Evolutionary conservation across 2,113 vertebrate species (phyloP).

Genomic region (Serinus canaria): DNA sequence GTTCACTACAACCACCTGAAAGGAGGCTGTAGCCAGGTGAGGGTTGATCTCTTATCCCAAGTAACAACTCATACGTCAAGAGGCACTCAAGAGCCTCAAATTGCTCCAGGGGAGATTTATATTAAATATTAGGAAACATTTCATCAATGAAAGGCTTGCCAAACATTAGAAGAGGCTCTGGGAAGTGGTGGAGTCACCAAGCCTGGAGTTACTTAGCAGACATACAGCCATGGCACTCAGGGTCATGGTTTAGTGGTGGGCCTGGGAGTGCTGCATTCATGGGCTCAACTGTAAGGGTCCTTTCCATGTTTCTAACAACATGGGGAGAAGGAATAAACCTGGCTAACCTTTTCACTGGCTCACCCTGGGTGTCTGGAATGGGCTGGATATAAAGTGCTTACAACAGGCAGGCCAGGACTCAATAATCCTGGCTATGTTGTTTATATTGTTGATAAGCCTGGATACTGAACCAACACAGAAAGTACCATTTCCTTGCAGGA

Average conservation of each 20-base stretch:
- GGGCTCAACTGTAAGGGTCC: background rate
- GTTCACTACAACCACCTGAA: background rate
- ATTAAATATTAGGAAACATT: background rate
- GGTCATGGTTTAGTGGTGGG: background rate
- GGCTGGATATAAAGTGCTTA: background rate
- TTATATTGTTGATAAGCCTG: background rate
- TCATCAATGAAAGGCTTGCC: background rate
- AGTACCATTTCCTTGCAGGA: background rate
- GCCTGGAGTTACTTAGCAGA: background rate
- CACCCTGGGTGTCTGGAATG: background rate
- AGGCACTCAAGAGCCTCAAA: background rate
- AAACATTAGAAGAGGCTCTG: background rate
- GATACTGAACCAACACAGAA: background rate
- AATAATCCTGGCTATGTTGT: background rate
- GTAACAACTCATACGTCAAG: background rate
- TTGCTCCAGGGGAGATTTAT: background rate
- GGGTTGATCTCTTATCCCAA: background rate
- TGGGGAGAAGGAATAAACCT: background rate
- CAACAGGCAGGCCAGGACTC: fast-evolving
- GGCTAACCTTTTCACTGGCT: background rate
- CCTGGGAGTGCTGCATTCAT: background rate
- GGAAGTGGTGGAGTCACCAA: background rate
- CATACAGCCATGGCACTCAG: background rate
- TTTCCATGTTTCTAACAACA: background rate
- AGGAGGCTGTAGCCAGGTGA: background rate